phyloP scores from a whole-genome alignment of 2,113 vertebrate genomes.

The Brachyhypopomus occidentalis region DNA sequence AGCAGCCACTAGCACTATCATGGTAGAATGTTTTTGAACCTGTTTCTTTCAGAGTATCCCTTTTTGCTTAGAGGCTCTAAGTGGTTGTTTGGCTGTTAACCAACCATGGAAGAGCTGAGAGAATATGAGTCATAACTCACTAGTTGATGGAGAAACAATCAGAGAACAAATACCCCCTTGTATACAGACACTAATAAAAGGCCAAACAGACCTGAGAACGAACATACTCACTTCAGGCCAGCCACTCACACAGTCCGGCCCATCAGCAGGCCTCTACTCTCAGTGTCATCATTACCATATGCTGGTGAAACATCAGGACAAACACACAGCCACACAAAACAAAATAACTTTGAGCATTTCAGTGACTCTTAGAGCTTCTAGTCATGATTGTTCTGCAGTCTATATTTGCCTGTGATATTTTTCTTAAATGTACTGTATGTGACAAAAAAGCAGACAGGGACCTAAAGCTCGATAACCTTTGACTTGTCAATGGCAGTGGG shows the following conservation, averaged over 20 bases:
- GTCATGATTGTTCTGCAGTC: too few species aligned
- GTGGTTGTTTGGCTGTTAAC: background rate
- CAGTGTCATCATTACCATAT: conserved; percentile 4
- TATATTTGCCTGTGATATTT: too few species aligned
- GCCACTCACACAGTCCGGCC: background rate
- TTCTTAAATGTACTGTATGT: too few species aligned
- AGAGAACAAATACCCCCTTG: conserved; percentile 24
- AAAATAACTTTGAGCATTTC: too few species aligned
- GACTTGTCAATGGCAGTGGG: too few species aligned
- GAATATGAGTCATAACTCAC: conserved; percentile 14
- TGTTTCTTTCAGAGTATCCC: conserved; percentile 9
- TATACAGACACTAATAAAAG: background rate
- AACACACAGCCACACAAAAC: background rate
- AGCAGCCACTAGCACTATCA: background rate
- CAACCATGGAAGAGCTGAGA: background rate
- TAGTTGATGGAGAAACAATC: conserved; percentile 18
- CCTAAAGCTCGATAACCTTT: too few species aligned
- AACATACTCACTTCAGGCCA: background rate
- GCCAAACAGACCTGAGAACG: background rate
- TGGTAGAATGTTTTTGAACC: background rate
- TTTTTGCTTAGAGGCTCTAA: background rate
- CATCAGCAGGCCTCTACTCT: background rate
- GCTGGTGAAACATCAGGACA: background rate
- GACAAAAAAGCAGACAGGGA: too few species aligned
- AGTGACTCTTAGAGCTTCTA: too few species aligned